phyloP scores from a whole-genome alignment of 2,888 invertebrate genomes.

The Andrena flavipes region DNA sequence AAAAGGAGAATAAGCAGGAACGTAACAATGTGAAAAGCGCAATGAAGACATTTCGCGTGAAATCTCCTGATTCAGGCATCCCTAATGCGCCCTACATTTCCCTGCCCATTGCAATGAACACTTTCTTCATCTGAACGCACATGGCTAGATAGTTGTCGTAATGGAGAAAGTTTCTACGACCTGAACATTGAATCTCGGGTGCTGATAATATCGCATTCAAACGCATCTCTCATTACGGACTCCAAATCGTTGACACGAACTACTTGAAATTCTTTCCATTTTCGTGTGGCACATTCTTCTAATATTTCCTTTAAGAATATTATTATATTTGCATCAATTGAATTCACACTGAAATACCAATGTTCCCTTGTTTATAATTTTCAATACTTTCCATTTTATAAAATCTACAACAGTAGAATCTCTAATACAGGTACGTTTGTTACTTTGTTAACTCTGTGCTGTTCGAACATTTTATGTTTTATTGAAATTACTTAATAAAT shows the following conservation, averaged over 20 bases:
- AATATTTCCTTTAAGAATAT: too few species aligned
- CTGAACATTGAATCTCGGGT: conserved; percentile 1
- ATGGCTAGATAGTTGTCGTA: background rate
- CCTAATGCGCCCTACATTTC: conserved; percentile 31
- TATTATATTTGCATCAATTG: too few species aligned
- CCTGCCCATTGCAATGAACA: conserved; percentile 31
- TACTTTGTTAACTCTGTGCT: too few species aligned
- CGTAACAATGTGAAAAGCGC: conserved; percentile 19
- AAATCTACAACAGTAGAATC: too few species aligned
- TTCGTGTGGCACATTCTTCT: too few species aligned
- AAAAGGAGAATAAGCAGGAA: conserved; percentile 9
- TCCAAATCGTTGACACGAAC: background rate
- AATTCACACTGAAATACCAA: too few species aligned
- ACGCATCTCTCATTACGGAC: background rate
- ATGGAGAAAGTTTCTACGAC: conserved; percentile 21
- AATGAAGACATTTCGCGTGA: conserved; percentile 32
- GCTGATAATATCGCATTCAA: background rate
- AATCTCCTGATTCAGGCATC: conserved; percentile 43
- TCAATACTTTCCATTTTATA: background rate
- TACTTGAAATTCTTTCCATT: too few species aligned
- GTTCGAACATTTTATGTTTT: too few species aligned
- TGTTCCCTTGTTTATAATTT: background rate
- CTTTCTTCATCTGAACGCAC: conserved; percentile 22
- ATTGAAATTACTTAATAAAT: too few species aligned
- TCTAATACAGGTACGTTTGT: too few species aligned